Evolutionary conservation across 2,113 vertebrate genomes (phyloP).

Genomic region (Empidonax traillii): DNA sequence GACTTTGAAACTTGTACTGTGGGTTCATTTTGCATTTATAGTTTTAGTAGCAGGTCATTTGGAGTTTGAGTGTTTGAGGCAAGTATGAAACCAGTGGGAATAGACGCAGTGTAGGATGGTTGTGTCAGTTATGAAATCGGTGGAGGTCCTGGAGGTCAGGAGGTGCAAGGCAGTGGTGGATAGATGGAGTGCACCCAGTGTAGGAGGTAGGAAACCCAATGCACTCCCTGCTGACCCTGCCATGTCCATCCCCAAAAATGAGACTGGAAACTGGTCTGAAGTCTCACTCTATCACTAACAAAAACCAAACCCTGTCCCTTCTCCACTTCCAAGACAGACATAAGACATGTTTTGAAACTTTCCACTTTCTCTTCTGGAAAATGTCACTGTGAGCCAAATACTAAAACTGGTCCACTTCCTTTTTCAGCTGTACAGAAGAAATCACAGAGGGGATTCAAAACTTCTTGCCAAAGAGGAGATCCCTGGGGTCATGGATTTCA

Average conservation of each 20-base stretch:
- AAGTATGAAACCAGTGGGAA: background rate
- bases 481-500: conserved; percentile 72
- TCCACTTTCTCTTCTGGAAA: background rate
- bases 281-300: background rate
- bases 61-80: background rate
- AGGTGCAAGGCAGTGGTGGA: background rate
- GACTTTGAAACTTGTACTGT: background rate
- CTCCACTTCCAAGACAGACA: background rate
- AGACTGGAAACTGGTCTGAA: background rate
- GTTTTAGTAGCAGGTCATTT: background rate
- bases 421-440: conserved; percentile 75
- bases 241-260: background rate
- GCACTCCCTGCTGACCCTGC: background rate
- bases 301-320: background rate
- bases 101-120: fast-evolving
- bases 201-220: background rate
- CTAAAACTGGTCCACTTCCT: background rate
- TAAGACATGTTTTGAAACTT: background rate
- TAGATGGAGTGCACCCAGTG: background rate
- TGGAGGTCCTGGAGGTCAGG: background rate
- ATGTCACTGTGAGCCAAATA: background rate
- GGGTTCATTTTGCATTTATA: background rate
- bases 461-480: conserved; percentile 46
- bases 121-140: background rate
- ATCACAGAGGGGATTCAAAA: conserved; percentile 70